phyloP scores from a whole-genome alignment of 2,113 vertebrate species.

The Thunnus thynnus region DNA sequence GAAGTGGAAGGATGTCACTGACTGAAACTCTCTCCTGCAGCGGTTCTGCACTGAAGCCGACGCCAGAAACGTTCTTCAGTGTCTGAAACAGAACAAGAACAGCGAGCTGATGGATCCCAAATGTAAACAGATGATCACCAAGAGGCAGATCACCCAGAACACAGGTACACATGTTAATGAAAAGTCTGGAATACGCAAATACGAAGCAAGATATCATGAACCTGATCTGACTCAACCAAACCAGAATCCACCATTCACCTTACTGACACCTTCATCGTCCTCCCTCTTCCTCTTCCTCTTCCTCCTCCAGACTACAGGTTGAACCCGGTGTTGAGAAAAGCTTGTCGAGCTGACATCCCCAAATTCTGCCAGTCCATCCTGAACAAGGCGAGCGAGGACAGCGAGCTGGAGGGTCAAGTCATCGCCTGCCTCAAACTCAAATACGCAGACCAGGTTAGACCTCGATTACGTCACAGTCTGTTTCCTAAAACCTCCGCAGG shows the following conservation, averaged over 20 bases:
- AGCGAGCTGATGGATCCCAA: conserved; percentile 98
- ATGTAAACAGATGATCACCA: conserved; percentile 99
- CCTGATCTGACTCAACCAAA: not conserved
- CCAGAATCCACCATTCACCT: not conserved
- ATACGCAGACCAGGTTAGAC: conserved; percentile 93
- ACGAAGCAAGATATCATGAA: not conserved
- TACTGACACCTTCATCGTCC: not conserved
- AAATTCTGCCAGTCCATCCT: conserved; percentile 97
- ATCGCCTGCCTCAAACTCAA: conserved; percentile 96
- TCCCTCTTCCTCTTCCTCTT: not conserved
- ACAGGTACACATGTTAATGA: conserved; percentile 84
- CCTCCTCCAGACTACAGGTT: conserved; percentile 91
- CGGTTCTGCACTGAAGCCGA: conserved; percentile 95
- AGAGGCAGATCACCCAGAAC: conserved; percentile 97
- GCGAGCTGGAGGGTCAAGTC: conserved; percentile 95
- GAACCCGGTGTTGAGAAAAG: conserved; percentile 94
- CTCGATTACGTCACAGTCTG: not conserved
- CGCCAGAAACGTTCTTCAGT: conserved; percentile 94
- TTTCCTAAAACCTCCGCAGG: no score
- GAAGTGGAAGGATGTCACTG: not conserved
- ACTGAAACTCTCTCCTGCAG: conserved; percentile 74
- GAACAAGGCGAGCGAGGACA: conserved; percentile 92
- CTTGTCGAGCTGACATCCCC: conserved; percentile 97
- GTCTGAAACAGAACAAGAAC: conserved; percentile 98
- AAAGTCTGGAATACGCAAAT: not conserved